Base-by-base conservation (phyloP, 2,797 vertebrate species). In the Microctenopoma steveboyesi region DNA sequence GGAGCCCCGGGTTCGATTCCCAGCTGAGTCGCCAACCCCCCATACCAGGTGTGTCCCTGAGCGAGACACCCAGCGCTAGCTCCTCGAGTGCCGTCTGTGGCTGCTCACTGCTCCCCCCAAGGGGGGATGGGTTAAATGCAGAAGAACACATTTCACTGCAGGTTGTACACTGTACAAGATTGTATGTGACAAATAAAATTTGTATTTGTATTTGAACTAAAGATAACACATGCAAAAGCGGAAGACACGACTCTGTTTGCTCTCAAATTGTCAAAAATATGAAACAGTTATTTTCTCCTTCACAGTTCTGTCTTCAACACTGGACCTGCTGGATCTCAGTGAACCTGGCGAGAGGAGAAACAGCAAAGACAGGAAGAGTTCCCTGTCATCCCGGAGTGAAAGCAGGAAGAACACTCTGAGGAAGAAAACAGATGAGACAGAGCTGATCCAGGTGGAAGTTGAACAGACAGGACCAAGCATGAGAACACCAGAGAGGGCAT, bases 311-410 rank as follows among this genome's bases (percentile, higher is more conserved):
- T 98, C 98, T 83, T 92, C 98, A 85, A 96, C 96, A 53, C 90
- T 99, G 92, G 98, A 99, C 92, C 96, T 99, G 84, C 93, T 99
- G 81, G 98, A 99, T 90, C 94, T 99, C 71, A 99, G 96, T 80
- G 97, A 99, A 88, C 97, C 97, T 8, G 93, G 95, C 16, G 95
- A 94, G 74, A 95, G 95, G 88, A 95, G 93, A 72, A 95, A 94
- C 92, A 95, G 92, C 89, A 96, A 95, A 90, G 94, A 92, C 83
- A 96, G 94, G 85, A 97, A 94, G 90, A 93, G 92, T 64, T 93
- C 95, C 27, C 85, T 94, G 78, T 88, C 93, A 8, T 93, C 91
- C 33, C 92, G 92, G 64, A 84, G 81, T 15, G 93, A 95, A 80
- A 57, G 86, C 43, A 89, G 93, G 58, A 98, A 95, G 91, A 93